Evolutionary conservation across 2,797 vertebrate species (phyloP), one percentile per base, ranked within the genome.

Genomic region (Lepus oiostolus): DNA sequence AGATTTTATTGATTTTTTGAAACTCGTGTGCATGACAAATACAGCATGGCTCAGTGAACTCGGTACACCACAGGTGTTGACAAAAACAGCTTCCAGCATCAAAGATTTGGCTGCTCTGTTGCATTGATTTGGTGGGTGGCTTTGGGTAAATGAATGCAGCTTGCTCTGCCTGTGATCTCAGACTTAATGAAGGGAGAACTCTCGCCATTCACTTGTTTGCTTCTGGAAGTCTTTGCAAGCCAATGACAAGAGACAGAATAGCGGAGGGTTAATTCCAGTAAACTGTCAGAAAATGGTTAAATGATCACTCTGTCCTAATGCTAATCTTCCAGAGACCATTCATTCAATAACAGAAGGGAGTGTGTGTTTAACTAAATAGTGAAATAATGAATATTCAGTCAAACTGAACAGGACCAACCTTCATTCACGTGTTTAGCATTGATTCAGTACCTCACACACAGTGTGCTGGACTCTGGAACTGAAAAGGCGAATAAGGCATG

Each of bases 201-300:
- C 16, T 47, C 67, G 16, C 3, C 17, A 7, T 7, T 79, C 11
- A 7, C 10, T 79, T n/a, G 4, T 38, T n/a, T 65, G 60, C 5
- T 81, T 62, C 63, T 85, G 74, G 21, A 77, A 50, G 13, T 7
- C 17, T 62, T 88, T 22, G 10, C 38, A 68, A 88, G 14, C 24
- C 4, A 14, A 76, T 47, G 52, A 77, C 22, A 75, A 58, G 5
- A 63, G 17, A 19, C 4, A 58, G 11, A 47, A 14, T 63, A 35
- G 7, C 2, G 30, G 47, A 63, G 10, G 42, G 9, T 9, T 58
- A 65, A 19, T 50, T 76, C 28, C 71, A 60, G 35, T 30, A 19
- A 95, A 82, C 7, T 19, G 1, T 74, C 52, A 32, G 75, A 81
- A 91, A 85, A 24, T 67, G 14, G 88, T 90, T 88, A 42, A 74